Percentiles rank a stretch among this genome's conserved stretches.
These are phyloP conservation scores for Mystacornis crossleyi DNA, from an alignment of 2,113 vertebrate species.

Conservation along the genomic window DNA sequence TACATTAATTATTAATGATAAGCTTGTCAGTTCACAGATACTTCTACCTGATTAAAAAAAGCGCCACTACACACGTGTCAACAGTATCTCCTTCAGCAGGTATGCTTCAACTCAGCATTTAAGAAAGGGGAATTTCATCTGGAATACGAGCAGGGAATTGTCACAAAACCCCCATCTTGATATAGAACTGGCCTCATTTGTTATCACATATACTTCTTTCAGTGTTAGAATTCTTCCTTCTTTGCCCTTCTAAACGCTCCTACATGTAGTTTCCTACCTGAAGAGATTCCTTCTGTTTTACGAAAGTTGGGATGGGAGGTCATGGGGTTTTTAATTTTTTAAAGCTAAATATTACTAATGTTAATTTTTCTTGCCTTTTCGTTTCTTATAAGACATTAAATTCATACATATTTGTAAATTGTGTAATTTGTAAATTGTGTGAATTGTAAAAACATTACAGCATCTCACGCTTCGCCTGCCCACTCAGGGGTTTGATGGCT, in stretches of 20 bases:
- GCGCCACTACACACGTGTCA: rapidly evolving
- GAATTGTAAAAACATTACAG: too few species aligned
- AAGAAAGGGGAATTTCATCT: neutral
- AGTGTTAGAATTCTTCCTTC: neutral
- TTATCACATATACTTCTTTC: neutral
- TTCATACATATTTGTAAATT: too few species aligned
- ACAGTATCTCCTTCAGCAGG: neutral
- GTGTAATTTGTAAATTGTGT: too few species aligned
- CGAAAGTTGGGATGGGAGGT: neutral
- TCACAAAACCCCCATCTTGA: neutral
- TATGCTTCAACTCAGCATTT: neutral
- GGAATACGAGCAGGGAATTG: neutral
- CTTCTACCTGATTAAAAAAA: neutral
- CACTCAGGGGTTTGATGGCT: neutral
- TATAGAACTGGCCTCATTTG: neutral
- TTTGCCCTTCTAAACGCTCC: neutral
- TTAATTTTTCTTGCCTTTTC: neutral
- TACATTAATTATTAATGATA: neutral
- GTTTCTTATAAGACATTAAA: neutral
- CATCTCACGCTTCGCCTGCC: neutral
- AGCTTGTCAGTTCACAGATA: neutral
- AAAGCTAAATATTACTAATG: neutral
- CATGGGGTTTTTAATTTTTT: neutral
- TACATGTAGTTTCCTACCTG: neutral
- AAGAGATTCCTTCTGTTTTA: neutral